phyloP scores from a whole-genome alignment of 2,797 vertebrate species.

The Microctenopoma stevenorrisi region DNA sequence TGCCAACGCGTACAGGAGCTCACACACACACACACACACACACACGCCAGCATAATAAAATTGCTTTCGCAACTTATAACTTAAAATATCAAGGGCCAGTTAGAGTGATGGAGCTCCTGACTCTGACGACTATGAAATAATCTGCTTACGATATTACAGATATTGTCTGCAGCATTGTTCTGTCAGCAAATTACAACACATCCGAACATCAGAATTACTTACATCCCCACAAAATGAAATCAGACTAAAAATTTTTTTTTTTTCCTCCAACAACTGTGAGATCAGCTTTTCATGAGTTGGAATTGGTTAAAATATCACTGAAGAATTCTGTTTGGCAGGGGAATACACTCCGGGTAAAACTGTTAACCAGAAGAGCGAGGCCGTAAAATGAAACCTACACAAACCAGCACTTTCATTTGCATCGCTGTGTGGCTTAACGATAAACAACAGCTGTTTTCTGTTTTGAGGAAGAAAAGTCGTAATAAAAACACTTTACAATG shows the following conservation, averaged over 20 bases:
- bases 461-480: conserved; percentile 21
- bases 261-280: conserved; percentile 17
- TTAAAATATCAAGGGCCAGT: neutral
- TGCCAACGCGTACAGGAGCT: conserved; percentile 2
- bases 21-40: conserved; percentile 33
- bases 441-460: conserved; percentile 23
- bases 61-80: conserved; percentile 17
- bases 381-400: conserved; percentile 58
- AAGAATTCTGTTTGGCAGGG: conserved; percentile 41
- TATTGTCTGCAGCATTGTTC: conserved; percentile 2
- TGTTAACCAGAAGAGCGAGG: conserved; percentile 39
- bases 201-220: conserved; percentile 12
- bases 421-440: conserved; percentile 29
- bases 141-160: conserved; percentile 3
- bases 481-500: neutral
- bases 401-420: conserved; percentile 54
- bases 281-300: conserved; percentile 37
- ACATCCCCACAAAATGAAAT: conserved; percentile 13
- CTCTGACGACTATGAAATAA: conserved; percentile 17
- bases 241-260: neutral
- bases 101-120: conserved; percentile 5
- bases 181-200: conserved; percentile 20
- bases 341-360: conserved; percentile 33
- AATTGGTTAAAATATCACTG: conserved; percentile 37
- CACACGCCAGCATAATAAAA: conserved; percentile 11